Percentiles rank a stretch among this genome's conserved stretches.
Evolutionary conservation across 2,113 vertebrate genomes (phyloP).

Genomic region (Cynoglossus semilaevis): DNA sequence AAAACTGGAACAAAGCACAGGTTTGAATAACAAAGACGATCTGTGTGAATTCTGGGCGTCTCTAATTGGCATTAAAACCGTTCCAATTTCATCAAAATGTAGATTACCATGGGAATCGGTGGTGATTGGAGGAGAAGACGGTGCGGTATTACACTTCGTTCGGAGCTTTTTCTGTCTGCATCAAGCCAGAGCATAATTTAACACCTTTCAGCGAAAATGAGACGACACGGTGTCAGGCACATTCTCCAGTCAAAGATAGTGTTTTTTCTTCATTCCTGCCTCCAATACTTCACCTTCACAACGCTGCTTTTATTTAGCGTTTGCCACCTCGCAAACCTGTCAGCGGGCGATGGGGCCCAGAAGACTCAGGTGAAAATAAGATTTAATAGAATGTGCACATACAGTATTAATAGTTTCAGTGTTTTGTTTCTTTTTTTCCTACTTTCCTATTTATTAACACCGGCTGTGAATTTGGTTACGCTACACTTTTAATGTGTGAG

Average conservation of each 20-base stretch:
- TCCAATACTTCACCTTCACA: conserved; percentile 26
- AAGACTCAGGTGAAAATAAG: conserved; percentile 11
- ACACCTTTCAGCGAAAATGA: conserved; percentile 37
- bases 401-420: neutral
- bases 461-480: conserved; percentile 25
- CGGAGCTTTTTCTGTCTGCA: conserved; percentile 11
- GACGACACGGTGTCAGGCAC: conserved; percentile 19
- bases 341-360: conserved; percentile 8
- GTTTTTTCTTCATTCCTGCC: conserved; percentile 11
- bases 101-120: conserved; percentile 7
- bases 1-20: conserved; percentile 41
- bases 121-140: conserved; percentile 22
- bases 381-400: conserved; percentile 27
- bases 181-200: conserved; percentile 21
- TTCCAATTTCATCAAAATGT: conserved; percentile 1
- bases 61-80: conserved; percentile 34
- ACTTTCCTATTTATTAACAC: neutral
- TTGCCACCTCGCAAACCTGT: conserved; percentile 6
- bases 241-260: conserved; percentile 17
- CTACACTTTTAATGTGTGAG: conserved; percentile 47
- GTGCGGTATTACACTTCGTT: neutral
- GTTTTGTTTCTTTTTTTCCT: neutral
- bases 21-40: conserved; percentile 24
- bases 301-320: conserved; percentile 35
- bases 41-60: conserved; percentile 46